Conservation (phyloP, 2,113 vertebrate genomes). For the Camelus bactrianus region DNA sequence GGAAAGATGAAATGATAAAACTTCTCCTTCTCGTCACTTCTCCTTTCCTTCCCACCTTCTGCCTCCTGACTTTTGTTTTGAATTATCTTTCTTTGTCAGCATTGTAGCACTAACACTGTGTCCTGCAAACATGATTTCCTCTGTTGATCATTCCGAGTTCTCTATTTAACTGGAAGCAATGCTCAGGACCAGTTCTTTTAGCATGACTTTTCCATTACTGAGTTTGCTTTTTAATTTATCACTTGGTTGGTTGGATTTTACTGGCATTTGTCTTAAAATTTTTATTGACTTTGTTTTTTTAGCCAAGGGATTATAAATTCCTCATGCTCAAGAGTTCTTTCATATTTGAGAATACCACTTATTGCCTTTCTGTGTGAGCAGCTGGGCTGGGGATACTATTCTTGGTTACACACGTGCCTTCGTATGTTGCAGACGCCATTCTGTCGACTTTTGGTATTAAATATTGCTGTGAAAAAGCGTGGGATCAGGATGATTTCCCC, state of each 20-base stretch:
- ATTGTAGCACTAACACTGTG: conserved; percentile 5
- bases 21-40: not conserved
- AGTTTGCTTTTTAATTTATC: conserved; percentile 80
- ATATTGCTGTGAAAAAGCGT: not conserved
- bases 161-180: conserved; percentile 59
- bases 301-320: conserved; percentile 20
- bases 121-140: conserved; percentile 54
- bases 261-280: conserved; percentile 57
- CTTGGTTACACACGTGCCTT: not conserved
- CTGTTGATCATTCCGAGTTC: conserved; percentile 64
- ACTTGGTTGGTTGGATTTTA: conserved; percentile 75
- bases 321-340: conserved; percentile 24
- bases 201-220: conserved; percentile 72
- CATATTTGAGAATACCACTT: not conserved
- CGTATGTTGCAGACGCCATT: not conserved
- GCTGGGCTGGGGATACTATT: not conserved
- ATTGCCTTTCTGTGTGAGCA: not conserved
- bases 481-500: not conserved
- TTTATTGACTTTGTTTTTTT: conserved; percentile 61
- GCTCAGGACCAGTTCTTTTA: conserved; percentile 41
- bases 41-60: not conserved
- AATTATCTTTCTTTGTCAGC: conserved; percentile 57
- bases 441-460: not conserved
- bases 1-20: not conserved
- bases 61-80: not conserved